A percentile compares a stretch with the other conserved stretches of the same genome.
Evolutionary conservation across 2,888 invertebrate species (phyloP).

Genomic region (Leptothorax acervorum): DNA sequence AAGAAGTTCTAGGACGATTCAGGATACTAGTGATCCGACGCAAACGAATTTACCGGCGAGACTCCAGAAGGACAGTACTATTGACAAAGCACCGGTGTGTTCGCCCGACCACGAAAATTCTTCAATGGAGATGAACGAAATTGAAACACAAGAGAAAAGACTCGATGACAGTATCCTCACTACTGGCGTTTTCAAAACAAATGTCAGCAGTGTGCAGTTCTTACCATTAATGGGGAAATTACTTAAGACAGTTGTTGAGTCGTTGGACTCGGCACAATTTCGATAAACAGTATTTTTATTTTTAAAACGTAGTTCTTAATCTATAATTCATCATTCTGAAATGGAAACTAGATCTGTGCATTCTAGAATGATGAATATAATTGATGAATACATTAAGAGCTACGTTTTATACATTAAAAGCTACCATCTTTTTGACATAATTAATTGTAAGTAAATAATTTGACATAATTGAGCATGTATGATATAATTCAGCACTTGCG

Average conservation of each 20-base stretch:
- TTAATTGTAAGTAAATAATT: slow-evolving; percentile 8
- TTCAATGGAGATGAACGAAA: slow-evolving; percentile 24
- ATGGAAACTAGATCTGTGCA: not conserved
- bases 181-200: slow-evolving; percentile 78
- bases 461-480: not conserved
- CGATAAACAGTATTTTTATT: slow-evolving; percentile 64
- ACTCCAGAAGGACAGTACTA: slow-evolving; percentile 73
- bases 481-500: not conserved
- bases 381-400: not conserved
- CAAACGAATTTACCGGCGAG: slow-evolving; percentile 76
- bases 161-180: slow-evolving; percentile 76
- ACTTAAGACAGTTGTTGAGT: slow-evolving; percentile 82
- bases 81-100: slow-evolving; percentile 74
- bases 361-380: not conserved
- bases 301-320: slow-evolving; percentile 6
- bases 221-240: slow-evolving; percentile 82
- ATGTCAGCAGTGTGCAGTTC: slow-evolving; percentile 76
- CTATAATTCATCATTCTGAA: not conserved
- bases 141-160: slow-evolving; percentile 51
- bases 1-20: slow-evolving; percentile 73
- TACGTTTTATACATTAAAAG: not conserved
- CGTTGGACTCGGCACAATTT: slow-evolving; percentile 82
- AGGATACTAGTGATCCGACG: slow-evolving; percentile 69
- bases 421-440: not conserved
- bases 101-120: slow-evolving; percentile 59